Base-by-base conservation (phyloP, 2,113 vertebrate genomes). In the Plestiodon gilberti region DNA sequence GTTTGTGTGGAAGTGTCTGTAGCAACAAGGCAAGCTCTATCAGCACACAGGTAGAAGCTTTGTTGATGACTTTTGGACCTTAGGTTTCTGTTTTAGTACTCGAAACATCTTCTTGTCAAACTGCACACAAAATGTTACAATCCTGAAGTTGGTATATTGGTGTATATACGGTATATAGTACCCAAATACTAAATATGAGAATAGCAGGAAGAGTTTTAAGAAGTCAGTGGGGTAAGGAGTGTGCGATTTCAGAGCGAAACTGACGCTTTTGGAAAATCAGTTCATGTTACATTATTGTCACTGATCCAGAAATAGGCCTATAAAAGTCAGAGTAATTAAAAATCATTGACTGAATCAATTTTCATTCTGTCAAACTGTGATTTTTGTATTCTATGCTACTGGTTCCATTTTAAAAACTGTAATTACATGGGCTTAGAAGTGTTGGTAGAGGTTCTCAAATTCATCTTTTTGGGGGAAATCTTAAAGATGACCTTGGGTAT, bases 341-440 rank as follows among this genome's bases (percentile, higher is more conserved):
- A 96, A 93, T 94, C 90, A 75, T 91, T 87, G 83, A 75, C 89
- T 95, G 87, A 82, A 94, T 95, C 90, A 90, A 87, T 95, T 92
- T 95, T 78, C 82, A 93, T 93, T 78, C 84, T 93, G 57, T 92
- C 93, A 92, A 90, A 93, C 94, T 92, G 93, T 81, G 86, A 92
- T 90, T 81, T 90, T 88, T 83, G 91, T 93, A 65, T 89, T 13
- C 43, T 85, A 33, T 82, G 84, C 64, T 75, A 90, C 48, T 71
- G 77, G 52, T 92, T 84, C 89, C 75, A 82, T 88, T 74, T 43
- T 89, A 78, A 84, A 92, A 85, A 83, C 7, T 48, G n/a, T 88
- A 67, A 57, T 67, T 64, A 75, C n/a, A 38, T 78, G 28, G 82
- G 70, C 40, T 78, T 80, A 89, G 85, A 85, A 88, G 35, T 78